Conservation (phyloP, 2,888 invertebrate species). For the Cephus pygmeus region DNA sequence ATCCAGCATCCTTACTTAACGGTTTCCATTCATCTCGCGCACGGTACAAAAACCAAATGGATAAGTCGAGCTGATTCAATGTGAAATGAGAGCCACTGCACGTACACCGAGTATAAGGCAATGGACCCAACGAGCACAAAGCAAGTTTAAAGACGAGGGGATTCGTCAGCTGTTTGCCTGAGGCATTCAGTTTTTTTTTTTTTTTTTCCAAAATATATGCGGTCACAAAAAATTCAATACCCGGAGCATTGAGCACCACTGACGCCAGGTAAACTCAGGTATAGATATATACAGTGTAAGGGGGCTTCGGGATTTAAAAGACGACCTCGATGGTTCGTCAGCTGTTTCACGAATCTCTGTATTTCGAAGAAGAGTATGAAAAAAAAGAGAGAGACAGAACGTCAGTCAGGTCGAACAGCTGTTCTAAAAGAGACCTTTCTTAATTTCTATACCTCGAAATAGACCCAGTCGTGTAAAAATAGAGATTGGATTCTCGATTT, state of each 20-base stretch:
- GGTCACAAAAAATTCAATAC: neutral
- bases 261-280: neutral
- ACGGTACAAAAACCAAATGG: neutral
- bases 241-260: neutral
- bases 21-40: neutral
- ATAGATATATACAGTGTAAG: neutral
- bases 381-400: conserved; percentile 24
- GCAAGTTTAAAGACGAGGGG: neutral
- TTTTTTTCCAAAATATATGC: neutral
- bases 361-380: conserved; percentile 13
- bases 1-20: neutral
- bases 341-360: conserved; percentile 26
- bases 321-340: conserved; percentile 20
- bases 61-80: neutral
- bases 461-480: neutral
- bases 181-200: neutral
- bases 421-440: conserved; percentile 5
- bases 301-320: neutral
- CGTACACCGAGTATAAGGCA: neutral
- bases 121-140: neutral
- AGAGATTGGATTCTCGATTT: neutral
- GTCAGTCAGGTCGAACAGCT: conserved; percentile 20
- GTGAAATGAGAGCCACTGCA: neutral
- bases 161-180: neutral
- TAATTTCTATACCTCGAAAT: neutral